phyloP scores from a whole-genome alignment of 2,888 invertebrate species.

The Nephrocerus scutellatus region DNA sequence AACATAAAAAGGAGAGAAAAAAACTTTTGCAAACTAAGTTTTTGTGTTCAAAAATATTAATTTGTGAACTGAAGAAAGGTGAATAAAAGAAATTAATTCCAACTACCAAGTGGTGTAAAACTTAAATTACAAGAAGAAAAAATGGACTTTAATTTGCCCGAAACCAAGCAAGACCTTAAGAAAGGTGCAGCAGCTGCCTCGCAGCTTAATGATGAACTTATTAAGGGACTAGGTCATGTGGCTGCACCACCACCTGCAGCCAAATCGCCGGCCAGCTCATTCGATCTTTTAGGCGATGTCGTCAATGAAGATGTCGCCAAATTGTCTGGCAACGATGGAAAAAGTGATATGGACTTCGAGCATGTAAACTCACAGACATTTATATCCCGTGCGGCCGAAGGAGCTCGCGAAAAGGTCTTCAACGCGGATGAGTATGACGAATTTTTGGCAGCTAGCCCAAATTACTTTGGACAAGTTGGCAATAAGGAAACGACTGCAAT shows the following conservation, averaged over 20 bases:
- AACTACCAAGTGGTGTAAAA: too few species aligned
- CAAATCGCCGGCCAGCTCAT: constrained; percentile 9
- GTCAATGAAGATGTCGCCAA: constrained; percentile 23
- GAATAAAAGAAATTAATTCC: too few species aligned
- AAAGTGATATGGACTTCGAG: constrained; percentile 35
- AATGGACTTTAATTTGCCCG: constrained; percentile 41
- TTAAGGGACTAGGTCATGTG: constrained; percentile 22
- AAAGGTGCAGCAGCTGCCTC: constrained; percentile 36
- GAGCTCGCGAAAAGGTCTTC: too few species aligned
- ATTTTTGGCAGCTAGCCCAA: constrained; percentile 28
- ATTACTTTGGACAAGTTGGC: constrained; percentile 16
- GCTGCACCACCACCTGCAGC: constrained; percentile 6
- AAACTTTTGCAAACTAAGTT: too few species aligned
- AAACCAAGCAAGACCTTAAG: constrained; percentile 32
- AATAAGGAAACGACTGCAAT: constrained; percentile 28
- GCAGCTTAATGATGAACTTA: constrained; percentile 32
- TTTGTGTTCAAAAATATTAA: too few species aligned
- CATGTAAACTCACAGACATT: constrained; percentile 35
- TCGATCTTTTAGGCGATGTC: constrained; percentile 19
- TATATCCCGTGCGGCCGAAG: constrained; percentile 39
- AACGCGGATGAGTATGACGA: constrained; percentile 35
- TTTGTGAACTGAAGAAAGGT: too few species aligned
- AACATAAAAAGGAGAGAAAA: too few species aligned
- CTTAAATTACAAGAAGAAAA: constrained; percentile 12
- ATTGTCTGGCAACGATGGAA: constrained; percentile 20